phyloP scores from a whole-genome alignment of 2,113 vertebrate genomes.

The Motacilla alba region DNA sequence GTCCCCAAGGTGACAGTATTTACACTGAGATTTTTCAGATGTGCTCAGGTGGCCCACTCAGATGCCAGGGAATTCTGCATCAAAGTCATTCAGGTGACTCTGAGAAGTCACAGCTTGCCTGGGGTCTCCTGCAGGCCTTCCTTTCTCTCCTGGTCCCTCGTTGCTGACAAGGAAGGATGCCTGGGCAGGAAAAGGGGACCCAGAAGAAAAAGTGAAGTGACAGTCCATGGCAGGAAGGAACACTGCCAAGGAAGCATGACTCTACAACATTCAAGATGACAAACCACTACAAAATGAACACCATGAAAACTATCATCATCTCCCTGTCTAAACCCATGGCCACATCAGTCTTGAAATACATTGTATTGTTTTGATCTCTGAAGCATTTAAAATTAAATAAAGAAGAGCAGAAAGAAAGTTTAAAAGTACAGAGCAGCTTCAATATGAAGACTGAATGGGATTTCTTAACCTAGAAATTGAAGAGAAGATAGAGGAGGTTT shows the following conservation, averaged over 20 bases:
- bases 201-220: background rate
- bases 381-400: background rate
- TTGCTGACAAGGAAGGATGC: background rate
- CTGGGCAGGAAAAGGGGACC: background rate
- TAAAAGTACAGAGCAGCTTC: background rate
- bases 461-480: background rate
- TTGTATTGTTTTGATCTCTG: background rate
- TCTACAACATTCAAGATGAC: background rate
- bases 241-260: accelerated
- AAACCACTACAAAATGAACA: background rate
- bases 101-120: background rate
- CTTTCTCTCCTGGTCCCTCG: background rate
- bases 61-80: background rate
- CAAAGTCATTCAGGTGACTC: background rate
- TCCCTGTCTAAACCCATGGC: background rate
- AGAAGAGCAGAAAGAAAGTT: background rate
- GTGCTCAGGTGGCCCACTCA: background rate
- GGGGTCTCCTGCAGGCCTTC: background rate
- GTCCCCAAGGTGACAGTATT: background rate
- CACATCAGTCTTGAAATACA: background rate
- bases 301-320: background rate
- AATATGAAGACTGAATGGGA: background rate
- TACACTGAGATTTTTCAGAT: background rate
- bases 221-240: accelerated
- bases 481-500: background rate